Conservation (phyloP, 2,888 invertebrate species). For the Teleiodes luculella region DNA sequence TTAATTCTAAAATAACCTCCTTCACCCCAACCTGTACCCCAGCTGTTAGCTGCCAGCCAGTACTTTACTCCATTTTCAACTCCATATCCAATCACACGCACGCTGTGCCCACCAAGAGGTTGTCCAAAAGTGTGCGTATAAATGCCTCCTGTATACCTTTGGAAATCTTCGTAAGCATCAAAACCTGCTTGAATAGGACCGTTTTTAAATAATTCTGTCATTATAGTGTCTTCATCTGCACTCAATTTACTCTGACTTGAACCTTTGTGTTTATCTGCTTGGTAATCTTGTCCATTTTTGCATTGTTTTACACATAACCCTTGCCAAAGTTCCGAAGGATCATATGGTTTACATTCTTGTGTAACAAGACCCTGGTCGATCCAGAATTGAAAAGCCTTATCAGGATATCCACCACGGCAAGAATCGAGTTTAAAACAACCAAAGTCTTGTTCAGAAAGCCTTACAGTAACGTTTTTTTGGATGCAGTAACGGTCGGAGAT, state of each 20-base stretch:
- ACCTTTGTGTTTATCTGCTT: conserved; percentile 83
- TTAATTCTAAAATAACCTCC: neutral
- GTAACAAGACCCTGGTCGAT: conserved; percentile 85
- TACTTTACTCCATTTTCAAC: conserved; percentile 82
- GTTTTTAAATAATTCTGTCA: conserved; percentile 84
- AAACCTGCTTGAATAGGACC: conserved; percentile 90
- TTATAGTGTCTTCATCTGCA: conserved; percentile 78
- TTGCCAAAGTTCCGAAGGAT: conserved; percentile 81
- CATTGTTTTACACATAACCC: conserved; percentile 83
- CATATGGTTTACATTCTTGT: conserved; percentile 88
- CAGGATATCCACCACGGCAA: conserved; percentile 85
- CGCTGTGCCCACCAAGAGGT: conserved; percentile 86
- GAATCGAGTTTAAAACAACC: conserved; percentile 81
- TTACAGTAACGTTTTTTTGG: conserved; percentile 78
- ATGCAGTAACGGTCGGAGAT: conserved; percentile 90
- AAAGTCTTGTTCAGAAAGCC: conserved; percentile 86
- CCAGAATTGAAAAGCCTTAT: conserved; percentile 88
- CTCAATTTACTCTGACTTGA: conserved; percentile 70
- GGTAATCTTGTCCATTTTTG: conserved; percentile 74
- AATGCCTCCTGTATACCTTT: conserved; percentile 84
- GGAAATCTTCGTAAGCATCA: conserved; percentile 86
- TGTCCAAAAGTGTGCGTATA: conserved; percentile 79
- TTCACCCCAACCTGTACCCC: conserved; percentile 74
- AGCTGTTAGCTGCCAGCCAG: conserved; percentile 91
- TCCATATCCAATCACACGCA: conserved; percentile 89